Percentiles rank a stretch among this genome's conserved stretches.
Conservation (phyloP, 2,888 invertebrate genomes). For the Andrena bucephala region DNA sequence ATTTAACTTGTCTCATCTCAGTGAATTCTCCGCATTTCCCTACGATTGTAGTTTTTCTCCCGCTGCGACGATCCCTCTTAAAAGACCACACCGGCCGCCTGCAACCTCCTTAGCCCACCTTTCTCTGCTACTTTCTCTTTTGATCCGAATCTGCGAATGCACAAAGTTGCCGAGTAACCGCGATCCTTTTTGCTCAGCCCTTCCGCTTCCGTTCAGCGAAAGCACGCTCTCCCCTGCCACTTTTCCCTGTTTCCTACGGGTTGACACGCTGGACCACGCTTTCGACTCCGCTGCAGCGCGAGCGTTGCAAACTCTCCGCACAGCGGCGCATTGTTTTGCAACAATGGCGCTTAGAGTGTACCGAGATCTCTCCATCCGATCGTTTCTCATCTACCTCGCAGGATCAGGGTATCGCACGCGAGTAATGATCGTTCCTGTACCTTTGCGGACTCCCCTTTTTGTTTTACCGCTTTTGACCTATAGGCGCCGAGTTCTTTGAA, state of each 20-base stretch:
- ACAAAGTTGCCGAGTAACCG: constrained; percentile 24
- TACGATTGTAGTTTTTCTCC: neutral
- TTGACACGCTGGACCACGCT: constrained; percentile 7
- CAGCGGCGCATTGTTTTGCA: constrained; percentile 15
- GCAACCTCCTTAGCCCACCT: constrained; percentile 17
- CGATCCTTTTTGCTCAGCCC: neutral
- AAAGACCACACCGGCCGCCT: neutral
- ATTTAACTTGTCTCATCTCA: too few species aligned
- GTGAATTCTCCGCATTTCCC: too few species aligned
- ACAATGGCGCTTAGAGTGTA: neutral
- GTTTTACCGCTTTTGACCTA: constrained; percentile 8
- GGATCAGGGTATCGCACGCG: neutral
- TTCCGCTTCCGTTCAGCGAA: neutral
- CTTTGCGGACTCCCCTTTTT: neutral
- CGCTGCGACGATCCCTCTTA: neutral
- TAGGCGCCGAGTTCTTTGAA: constrained; percentile 5
- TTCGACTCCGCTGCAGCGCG: constrained; percentile 16
- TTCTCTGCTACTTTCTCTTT: constrained; percentile 28
- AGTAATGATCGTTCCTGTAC: neutral
- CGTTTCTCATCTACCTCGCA: neutral
- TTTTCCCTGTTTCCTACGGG: neutral
- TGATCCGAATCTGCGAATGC: constrained; percentile 18
- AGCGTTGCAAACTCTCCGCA: constrained; percentile 6
- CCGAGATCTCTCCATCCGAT: neutral
- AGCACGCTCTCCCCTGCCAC: neutral